These are phyloP conservation scores for Mormyrus lacerda DNA, from an alignment of 2,113 vertebrate genomes.

Conservation along the genomic window DNA sequence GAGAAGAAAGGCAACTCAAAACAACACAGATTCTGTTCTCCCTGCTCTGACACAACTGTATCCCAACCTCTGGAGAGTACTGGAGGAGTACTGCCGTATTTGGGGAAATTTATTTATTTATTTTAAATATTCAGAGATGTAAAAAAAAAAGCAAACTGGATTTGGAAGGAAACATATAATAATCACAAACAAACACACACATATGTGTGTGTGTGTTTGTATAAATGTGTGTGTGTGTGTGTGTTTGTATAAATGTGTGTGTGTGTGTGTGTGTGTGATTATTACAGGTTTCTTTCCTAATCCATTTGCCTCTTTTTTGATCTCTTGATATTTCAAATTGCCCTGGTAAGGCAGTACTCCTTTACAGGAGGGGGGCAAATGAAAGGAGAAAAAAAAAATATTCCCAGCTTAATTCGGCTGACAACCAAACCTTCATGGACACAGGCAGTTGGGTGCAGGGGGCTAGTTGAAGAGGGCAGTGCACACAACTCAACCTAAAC, in stretches of 20 bases:
- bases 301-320: constrained; percentile 19
- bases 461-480: not conserved
- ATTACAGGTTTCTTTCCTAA: constrained; percentile 1
- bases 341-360: not conserved
- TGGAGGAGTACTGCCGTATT: not conserved
- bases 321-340: not conserved
- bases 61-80: constrained; percentile 41
- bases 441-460: not conserved
- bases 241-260: not conserved
- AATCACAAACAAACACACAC: constrained; percentile 23
- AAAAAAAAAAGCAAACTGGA: constrained; percentile 17
- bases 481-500: not conserved
- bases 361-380: not conserved
- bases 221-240: not conserved
- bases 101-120: no score
- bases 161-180: not conserved
- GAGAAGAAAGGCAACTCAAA: constrained; percentile 56
- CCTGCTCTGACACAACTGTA: constrained; percentile 33
- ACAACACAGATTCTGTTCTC: constrained; percentile 61
- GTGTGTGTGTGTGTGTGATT: constrained; percentile 4
- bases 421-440: not conserved
- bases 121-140: not conserved
- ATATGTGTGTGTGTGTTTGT: constrained; percentile 27
- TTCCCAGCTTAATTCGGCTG: not conserved
- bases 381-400: not conserved